Evolutionary conservation across 2,113 vertebrate genomes (phyloP).

Genomic region (Lophius piscatorius): DNA sequence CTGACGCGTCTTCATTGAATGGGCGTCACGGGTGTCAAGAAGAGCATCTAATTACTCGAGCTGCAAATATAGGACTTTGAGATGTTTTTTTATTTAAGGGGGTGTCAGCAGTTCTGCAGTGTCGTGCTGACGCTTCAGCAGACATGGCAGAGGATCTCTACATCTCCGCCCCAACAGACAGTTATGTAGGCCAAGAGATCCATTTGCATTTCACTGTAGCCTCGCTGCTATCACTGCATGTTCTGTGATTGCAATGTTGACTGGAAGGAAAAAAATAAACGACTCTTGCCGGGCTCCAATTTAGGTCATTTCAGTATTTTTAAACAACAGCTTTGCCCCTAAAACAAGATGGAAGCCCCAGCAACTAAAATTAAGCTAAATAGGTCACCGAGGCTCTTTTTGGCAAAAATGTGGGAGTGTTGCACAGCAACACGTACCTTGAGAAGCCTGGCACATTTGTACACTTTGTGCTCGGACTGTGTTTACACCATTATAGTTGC

Average conservation of each 20-base stretch:
- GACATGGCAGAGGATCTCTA: constrained; percentile 63
- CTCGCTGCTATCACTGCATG: constrained; percentile 39
- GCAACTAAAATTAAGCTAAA: constrained; percentile 44
- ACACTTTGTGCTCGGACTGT: constrained; percentile 14
- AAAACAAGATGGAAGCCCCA: constrained; percentile 51
- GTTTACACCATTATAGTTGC: constrained; percentile 11
- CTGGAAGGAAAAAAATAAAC: constrained; percentile 1
- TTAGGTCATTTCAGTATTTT: constrained; percentile 65
- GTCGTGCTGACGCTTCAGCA: constrained; percentile 59
- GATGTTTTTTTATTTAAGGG: constrained; percentile 41
- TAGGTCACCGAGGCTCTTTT: constrained; percentile 37
- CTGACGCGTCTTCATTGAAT: constrained; percentile 12
- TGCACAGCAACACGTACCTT: constrained; percentile 13
- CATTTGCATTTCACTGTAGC: constrained; percentile 72
- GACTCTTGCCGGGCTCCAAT: constrained; percentile 59
- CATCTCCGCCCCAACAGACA: constrained; percentile 54
- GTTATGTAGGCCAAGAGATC: constrained; percentile 74
- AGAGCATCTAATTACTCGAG: constrained; percentile 29
- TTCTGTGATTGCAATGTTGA: constrained; percentile 57
- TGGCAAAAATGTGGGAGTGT: constrained; percentile 9
- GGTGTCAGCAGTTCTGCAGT: constrained; percentile 61
- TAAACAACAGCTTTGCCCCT: constrained; percentile 58
- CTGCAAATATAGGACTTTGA: constrained; percentile 22
- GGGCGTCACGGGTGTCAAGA: neutral
- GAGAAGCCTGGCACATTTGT: constrained; percentile 10